phyloP scores from a whole-genome alignment of 2,888 invertebrate species.

The Cantharis flavilabris region DNA sequence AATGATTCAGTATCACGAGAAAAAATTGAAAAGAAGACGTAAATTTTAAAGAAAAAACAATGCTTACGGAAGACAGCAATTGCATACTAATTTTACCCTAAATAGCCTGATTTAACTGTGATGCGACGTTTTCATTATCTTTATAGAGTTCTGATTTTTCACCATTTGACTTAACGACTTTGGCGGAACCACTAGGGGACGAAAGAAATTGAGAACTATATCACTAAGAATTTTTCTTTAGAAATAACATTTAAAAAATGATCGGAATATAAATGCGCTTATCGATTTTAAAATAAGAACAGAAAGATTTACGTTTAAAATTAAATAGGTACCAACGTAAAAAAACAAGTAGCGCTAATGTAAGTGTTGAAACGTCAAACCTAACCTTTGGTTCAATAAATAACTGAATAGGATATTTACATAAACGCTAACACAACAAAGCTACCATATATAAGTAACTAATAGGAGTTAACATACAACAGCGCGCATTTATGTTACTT shows the following conservation, averaged over 20 bases:
- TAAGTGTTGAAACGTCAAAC: constrained; percentile 22
- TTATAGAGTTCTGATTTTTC: background rate
- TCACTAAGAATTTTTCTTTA: background rate
- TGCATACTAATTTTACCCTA: background rate
- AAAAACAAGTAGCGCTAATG: constrained; percentile 14
- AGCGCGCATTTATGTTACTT: constrained; percentile 21
- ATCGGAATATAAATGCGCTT: background rate
- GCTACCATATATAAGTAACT: constrained; percentile 28
- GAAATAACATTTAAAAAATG: background rate
- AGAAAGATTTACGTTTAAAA: background rate
- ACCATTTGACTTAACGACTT: background rate
- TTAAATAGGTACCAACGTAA: constrained; percentile 6
- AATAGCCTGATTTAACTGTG: background rate
- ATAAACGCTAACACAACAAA: constrained; percentile 31
- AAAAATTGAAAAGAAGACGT: background rate
- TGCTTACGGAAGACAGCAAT: background rate
- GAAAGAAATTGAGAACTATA: background rate
- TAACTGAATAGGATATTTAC: constrained; percentile 30
- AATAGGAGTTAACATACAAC: constrained; percentile 26
- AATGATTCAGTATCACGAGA: too few relatives aligned
- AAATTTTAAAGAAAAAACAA: background rate
- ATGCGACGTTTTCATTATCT: background rate
- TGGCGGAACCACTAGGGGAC: background rate
- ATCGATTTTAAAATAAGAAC: background rate
- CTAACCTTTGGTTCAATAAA: constrained; percentile 22